Percentiles rank a stretch among this genome's conserved stretches.
These are phyloP conservation scores for Drosophila gaucha DNA, from an alignment of 2,888 invertebrate genomes.

Conservation along the genomic window DNA sequence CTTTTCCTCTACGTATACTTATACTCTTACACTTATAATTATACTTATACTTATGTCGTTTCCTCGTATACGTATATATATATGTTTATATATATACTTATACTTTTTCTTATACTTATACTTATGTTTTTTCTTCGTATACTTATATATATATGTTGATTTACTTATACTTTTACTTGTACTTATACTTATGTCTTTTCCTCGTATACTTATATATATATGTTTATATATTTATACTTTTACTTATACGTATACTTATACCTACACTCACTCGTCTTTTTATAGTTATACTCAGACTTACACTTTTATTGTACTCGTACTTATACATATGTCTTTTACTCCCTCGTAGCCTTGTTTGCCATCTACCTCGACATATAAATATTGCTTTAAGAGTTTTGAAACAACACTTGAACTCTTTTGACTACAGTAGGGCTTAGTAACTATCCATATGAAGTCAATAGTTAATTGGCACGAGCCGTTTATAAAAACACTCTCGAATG, in stretches of 20 bases:
- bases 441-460: background rate
- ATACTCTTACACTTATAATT: background rate
- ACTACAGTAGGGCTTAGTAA: background rate
- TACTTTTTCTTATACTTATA: background rate
- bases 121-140: background rate
- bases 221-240: background rate
- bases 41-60: background rate
- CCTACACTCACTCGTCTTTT: background rate
- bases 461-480: constrained; percentile 1
- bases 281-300: background rate
- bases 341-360: background rate
- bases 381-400: background rate
- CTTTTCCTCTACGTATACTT: background rate
- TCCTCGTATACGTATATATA: background rate
- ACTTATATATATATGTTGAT: background rate
- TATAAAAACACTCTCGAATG: constrained; percentile 10
- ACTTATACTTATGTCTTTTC: background rate
- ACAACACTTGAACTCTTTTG: constrained; percentile 12
- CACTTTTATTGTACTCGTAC: too few species aligned
- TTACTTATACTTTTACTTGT: background rate
- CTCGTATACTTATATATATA: background rate
- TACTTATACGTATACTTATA: background rate
- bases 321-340: too few species aligned
- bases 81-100: too few species aligned
- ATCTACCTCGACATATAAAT: background rate